phyloP scores from a whole-genome alignment of 2,113 vertebrate genomes.

The Cololabis saira region DNA sequence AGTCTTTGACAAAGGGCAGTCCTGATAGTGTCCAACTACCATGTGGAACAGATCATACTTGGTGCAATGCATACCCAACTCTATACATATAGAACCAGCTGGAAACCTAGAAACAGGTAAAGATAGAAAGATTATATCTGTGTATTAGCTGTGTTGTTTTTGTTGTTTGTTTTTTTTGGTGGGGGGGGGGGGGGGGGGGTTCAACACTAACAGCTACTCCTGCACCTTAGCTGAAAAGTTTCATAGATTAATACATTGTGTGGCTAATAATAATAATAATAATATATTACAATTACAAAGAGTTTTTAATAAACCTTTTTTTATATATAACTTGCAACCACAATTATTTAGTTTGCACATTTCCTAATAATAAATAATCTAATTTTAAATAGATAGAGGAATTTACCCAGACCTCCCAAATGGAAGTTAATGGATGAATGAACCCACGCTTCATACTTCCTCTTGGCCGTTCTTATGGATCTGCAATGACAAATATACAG shows the following conservation, averaged over 20 bases:
- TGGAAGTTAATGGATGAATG: slow-evolving; percentile 50
- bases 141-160: too few species aligned
- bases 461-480: slow-evolving; percentile 41
- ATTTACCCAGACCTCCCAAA: slow-evolving; percentile 7
- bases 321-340: neutral
- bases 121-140: too few species aligned
- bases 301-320: too few species aligned
- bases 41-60: too few species aligned
- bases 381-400: slow-evolving; percentile 8
- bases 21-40: too few species aligned
- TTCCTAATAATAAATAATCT: slow-evolving; percentile 14
- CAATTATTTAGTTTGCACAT: neutral
- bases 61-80: too few species aligned
- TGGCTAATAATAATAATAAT: neutral
- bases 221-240: neutral
- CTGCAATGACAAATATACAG: slow-evolving; percentile 63
- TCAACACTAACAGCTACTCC: neutral
- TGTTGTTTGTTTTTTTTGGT: too few species aligned
- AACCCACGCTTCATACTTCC: slow-evolving; percentile 30
- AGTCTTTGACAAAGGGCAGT: too few species aligned
- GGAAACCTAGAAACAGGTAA: too few species aligned
- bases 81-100: too few species aligned
- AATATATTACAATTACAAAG: neutral
- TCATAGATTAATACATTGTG: neutral
- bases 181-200: too few species aligned